Percentiles rank a stretch among this genome's conserved stretches.
Conservation (phyloP, 2,888 invertebrate species). For the Monoplex corrugatus region DNA sequence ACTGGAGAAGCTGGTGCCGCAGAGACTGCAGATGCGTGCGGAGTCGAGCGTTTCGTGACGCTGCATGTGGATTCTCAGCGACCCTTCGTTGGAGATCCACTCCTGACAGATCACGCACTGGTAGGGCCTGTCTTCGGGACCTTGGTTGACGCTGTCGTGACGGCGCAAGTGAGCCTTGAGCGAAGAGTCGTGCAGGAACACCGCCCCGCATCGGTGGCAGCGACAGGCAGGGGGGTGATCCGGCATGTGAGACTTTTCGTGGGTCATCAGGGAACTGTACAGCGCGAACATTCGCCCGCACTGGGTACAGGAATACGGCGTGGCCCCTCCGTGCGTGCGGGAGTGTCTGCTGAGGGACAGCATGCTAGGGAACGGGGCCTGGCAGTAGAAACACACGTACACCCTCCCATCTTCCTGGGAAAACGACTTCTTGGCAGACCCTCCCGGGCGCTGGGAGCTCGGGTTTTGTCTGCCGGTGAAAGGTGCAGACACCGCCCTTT, state of each 20-base stretch:
- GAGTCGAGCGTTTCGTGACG: constrained; percentile 1
- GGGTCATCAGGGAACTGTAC: constrained; percentile 39
- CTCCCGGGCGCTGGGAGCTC: background rate
- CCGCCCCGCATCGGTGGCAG: background rate
- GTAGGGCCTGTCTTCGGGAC: constrained; percentile 22
- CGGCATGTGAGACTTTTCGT: constrained; percentile 28
- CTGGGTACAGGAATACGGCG: constrained; percentile 35
- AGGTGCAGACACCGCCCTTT: background rate
- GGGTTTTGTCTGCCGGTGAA: background rate
- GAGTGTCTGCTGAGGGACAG: constrained; percentile 30
- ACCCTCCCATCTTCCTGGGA: background rate
- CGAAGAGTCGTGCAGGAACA: constrained; percentile 35
- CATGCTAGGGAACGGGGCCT: constrained; percentile 12
- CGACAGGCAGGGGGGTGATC: background rate
- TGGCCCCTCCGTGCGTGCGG: constrained; percentile 22
- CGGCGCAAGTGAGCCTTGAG: constrained; percentile 40
- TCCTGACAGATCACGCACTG: constrained; percentile 16
- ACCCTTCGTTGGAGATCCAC: constrained; percentile 37
- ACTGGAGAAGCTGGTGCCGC: constrained; percentile 30
- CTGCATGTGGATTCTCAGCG: constrained; percentile 43
- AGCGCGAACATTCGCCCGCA: constrained; percentile 41
- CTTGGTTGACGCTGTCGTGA: background rate
- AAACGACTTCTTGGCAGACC: background rate
- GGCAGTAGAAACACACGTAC: constrained; percentile 36
- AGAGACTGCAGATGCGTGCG: background rate